These are phyloP conservation scores for Troides oblongomaculatus DNA, from an alignment of 2,888 invertebrate genomes.

Conservation along the genomic window DNA sequence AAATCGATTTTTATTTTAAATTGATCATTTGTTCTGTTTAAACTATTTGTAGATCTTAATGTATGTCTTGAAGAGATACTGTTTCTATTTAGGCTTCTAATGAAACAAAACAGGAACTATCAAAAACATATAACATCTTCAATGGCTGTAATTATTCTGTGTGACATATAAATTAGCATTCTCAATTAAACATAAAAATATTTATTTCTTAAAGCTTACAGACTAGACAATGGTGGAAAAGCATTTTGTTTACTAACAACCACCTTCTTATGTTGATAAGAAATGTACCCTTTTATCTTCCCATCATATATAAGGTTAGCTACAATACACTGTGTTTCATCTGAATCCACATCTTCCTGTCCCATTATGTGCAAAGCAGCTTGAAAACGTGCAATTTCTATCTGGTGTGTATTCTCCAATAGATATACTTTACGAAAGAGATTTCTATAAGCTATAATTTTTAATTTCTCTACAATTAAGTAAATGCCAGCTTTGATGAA, in stretches of 20 bases:
- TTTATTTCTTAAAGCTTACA: constrained; percentile 50
- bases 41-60: too few relatives aligned
- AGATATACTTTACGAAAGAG: constrained; percentile 95
- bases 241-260: constrained; percentile 98
- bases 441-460: constrained; percentile 96
- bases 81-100: too few relatives aligned
- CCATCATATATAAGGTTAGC: constrained; percentile 98
- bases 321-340: constrained; percentile 97
- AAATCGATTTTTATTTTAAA: too few relatives aligned
- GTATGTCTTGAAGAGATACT: too few relatives aligned
- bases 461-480: constrained; percentile 96
- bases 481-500: constrained; percentile 99
- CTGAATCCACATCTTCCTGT: constrained; percentile 91
- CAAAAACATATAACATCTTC: too few relatives aligned
- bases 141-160: too few relatives aligned
- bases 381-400: constrained; percentile 91
- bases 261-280: constrained; percentile 97
- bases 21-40: too few relatives aligned
- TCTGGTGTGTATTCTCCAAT: constrained; percentile 89
- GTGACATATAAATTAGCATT: neutral
- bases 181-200: neutral
- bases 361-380: constrained; percentile 90
- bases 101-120: too few relatives aligned
- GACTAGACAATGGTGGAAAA: constrained; percentile 89
- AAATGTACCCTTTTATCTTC: constrained; percentile 99